Percentiles rank a stretch among this genome's conserved stretches.
phyloP scores from a whole-genome alignment of 2,888 invertebrate genomes.

The Argynnis bischoffii region DNA sequence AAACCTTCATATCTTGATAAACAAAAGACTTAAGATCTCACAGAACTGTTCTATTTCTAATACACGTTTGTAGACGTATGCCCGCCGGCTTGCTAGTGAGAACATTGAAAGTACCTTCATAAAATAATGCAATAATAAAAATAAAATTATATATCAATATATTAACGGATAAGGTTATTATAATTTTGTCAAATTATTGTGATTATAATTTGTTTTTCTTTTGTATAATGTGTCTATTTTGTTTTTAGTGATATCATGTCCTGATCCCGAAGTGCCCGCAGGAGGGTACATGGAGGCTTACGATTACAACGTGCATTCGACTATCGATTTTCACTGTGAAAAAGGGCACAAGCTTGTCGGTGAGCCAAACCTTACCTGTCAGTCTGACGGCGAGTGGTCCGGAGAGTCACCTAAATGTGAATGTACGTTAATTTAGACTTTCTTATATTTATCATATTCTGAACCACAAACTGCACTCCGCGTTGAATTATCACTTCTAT shows the following conservation, averaged over 20 bases:
- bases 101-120: too few relatives aligned
- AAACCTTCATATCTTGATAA: too few relatives aligned
- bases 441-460: background rate
- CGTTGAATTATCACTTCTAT: background rate
- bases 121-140: too few relatives aligned
- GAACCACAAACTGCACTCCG: background rate
- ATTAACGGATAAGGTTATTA: too few relatives aligned
- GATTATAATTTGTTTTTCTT: too few relatives aligned
- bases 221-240: background rate
- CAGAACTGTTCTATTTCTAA: too few relatives aligned
- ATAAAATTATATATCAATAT: too few relatives aligned
- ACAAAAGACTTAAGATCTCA: too few relatives aligned
- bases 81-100: too few relatives aligned
- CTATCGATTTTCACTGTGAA: slow-evolving; percentile 94
- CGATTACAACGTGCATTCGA: slow-evolving; percentile 93
- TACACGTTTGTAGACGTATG: too few relatives aligned
- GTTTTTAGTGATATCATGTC: slow-evolving; percentile 90
- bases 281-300: slow-evolving; percentile 95
- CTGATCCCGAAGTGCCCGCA: slow-evolving; percentile 92
- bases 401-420: slow-evolving; percentile 91
- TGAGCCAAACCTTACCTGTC: slow-evolving; percentile 86
- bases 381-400: slow-evolving; percentile 91
- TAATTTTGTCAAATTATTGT: too few relatives aligned
- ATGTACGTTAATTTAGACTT: slow-evolving; percentile 81
- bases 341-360: slow-evolving; percentile 91